phyloP scores from a whole-genome alignment of 2,888 invertebrate genomes.

The Dryadula phaetusa region DNA sequence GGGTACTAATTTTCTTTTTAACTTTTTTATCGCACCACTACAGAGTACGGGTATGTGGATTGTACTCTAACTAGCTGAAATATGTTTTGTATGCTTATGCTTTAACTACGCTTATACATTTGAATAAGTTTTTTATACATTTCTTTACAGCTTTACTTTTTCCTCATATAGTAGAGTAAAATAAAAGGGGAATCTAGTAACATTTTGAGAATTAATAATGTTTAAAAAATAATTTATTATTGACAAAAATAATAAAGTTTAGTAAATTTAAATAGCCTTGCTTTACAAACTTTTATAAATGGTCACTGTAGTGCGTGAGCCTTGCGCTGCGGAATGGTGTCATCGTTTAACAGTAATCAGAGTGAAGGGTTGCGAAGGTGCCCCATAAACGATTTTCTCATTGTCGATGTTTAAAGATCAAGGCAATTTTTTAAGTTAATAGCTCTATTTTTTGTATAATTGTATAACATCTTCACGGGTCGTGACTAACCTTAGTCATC shows the following conservation, averaged over 20 bases:
- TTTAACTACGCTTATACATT: too few relatives aligned
- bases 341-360: constrained; percentile 56
- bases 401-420: constrained; percentile 69
- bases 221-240: neutral
- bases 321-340: constrained; percentile 56
- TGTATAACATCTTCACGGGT: constrained; percentile 20
- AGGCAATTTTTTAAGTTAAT: constrained; percentile 51
- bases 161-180: too few relatives aligned
- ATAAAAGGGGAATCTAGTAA: too few relatives aligned
- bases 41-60: too few relatives aligned
- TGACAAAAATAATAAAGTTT: neutral
- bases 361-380: constrained; percentile 72
- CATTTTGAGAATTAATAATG: too few relatives aligned
- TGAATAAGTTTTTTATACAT: too few relatives aligned
- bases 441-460: constrained; percentile 49
- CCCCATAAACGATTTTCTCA: constrained; percentile 62
- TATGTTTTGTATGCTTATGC: too few relatives aligned
- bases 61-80: too few relatives aligned
- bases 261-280: constrained; percentile 6
- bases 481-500: constrained; percentile 14
- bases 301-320: constrained; percentile 32
- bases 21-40: too few relatives aligned
- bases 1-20: too few relatives aligned
- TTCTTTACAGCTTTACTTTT: too few relatives aligned
- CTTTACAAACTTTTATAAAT: constrained; percentile 11